phyloP scores from a whole-genome alignment of 2,113 vertebrate genomes.

The Takifugu bimaculatus region DNA sequence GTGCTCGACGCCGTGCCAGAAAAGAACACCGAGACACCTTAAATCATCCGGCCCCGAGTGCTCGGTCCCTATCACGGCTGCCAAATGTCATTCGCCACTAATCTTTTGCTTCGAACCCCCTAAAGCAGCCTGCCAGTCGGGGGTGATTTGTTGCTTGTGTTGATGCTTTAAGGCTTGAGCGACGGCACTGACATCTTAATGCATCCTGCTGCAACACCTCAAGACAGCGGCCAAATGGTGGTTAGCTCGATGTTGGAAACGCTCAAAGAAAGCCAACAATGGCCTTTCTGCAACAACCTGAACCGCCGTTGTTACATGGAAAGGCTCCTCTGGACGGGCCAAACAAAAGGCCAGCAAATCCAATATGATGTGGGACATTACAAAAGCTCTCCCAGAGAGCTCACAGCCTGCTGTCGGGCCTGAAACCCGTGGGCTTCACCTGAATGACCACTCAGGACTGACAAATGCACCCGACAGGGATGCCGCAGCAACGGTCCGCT shows the following conservation, averaged over 20 bases:
- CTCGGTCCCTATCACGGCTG: slow-evolving; percentile 26
- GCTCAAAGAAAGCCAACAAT: too few relatives aligned
- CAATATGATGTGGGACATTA: background rate
- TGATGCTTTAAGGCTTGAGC: too few relatives aligned
- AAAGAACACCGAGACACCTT: slow-evolving; percentile 43
- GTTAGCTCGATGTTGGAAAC: slow-evolving; percentile 28
- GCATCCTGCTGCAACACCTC: slow-evolving; percentile 30
- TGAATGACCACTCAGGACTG: slow-evolving; percentile 35
- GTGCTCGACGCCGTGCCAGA: slow-evolving; percentile 29
- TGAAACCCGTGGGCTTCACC: slow-evolving; percentile 54
- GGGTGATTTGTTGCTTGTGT: slow-evolving; percentile 23
- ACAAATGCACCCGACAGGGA: slow-evolving; percentile 45
- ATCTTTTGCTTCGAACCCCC: slow-evolving; percentile 49
- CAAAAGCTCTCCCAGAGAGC: slow-evolving; percentile 32
- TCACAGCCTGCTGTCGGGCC: slow-evolving; percentile 41
- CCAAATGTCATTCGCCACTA: slow-evolving; percentile 52
- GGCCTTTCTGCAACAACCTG: slow-evolving; percentile 23
- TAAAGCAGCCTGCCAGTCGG: slow-evolving; percentile 35
- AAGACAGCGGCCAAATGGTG: slow-evolving; percentile 43
- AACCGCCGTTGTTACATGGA: slow-evolving; percentile 31
- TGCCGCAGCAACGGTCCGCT: slow-evolving; percentile 21
- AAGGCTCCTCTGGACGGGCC: slow-evolving; percentile 21
- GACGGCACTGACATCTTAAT: slow-evolving; percentile 37
- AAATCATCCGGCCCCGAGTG: slow-evolving; percentile 33
- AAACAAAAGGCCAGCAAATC: slow-evolving; percentile 10